Conservation (phyloP, 2,888 invertebrate species). For the Sussaba pulchella region DNA sequence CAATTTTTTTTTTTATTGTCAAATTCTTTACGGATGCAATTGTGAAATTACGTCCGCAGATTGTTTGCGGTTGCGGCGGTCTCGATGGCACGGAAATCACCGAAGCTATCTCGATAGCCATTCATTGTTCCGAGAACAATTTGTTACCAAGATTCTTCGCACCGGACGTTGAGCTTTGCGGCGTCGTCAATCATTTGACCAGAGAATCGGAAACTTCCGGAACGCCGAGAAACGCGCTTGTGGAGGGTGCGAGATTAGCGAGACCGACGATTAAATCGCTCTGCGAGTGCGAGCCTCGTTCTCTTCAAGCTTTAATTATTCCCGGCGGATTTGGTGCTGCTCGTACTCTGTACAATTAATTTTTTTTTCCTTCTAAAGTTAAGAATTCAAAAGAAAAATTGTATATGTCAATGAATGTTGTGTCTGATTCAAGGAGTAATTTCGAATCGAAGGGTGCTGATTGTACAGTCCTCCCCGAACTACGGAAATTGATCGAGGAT, state of each 20-base stretch:
- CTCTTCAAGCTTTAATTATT: conserved; percentile 85
- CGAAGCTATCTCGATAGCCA: conserved; percentile 84
- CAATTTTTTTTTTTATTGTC: conserved; percentile 9
- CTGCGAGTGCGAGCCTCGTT: conserved; percentile 80
- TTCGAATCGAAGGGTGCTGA: conserved; percentile 85
- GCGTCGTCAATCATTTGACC: conserved; percentile 73
- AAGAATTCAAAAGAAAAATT: no score
- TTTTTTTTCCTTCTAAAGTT: not conserved
- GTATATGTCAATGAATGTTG: no score
- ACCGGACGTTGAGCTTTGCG: conserved; percentile 73
- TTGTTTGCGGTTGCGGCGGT: conserved; percentile 86
- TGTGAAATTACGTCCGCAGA: conserved; percentile 72
- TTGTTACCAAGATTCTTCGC: conserved; percentile 75
- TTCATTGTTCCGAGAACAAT: conserved; percentile 72
- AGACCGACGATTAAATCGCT: conserved; percentile 83
- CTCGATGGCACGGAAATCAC: conserved; percentile 86
- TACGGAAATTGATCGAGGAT: conserved; percentile 84
- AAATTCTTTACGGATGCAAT: not conserved
- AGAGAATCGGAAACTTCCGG: conserved; percentile 68
- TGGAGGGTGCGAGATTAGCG: conserved; percentile 86
- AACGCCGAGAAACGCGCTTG: conserved; percentile 84
- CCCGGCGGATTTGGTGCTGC: conserved; percentile 87
- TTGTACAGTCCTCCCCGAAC: conserved; percentile 84
- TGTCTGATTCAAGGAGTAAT: conserved; percentile 82
- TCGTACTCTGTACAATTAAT: conserved; percentile 84